Percentiles rank a stretch among this genome's conserved stretches.
phyloP scores from a whole-genome alignment of 2,113 vertebrate genomes.

The Ploceus nigricollis region DNA sequence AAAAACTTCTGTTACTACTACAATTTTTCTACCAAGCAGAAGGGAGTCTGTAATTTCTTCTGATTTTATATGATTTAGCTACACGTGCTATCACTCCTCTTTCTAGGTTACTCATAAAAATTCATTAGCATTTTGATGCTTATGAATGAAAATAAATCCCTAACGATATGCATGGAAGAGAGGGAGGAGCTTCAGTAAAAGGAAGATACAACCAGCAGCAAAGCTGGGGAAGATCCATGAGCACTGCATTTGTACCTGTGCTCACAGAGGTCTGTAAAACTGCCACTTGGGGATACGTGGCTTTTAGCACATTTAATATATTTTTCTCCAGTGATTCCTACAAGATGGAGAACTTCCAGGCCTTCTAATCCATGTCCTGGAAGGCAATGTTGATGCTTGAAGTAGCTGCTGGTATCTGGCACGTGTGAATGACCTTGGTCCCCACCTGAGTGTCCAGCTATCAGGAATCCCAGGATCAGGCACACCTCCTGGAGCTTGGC shows the following conservation, averaged over 20 bases:
- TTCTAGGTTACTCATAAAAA: neutral
- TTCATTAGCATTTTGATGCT: neutral
- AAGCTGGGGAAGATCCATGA: neutral
- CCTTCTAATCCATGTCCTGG: neutral
- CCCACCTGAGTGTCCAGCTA: rapidly evolving
- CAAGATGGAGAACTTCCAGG: neutral
- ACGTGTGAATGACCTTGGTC: neutral
- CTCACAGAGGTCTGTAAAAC: neutral
- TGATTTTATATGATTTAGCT: neutral
- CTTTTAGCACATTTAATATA: neutral
- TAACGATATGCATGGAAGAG: neutral
- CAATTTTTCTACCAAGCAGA: neutral
- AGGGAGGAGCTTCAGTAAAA: neutral
- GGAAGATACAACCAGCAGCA: neutral
- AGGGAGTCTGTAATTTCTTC: neutral
- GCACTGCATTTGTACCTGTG: neutral
- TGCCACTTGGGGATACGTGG: neutral
- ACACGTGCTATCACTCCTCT: neutral
- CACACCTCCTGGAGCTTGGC: neutral
- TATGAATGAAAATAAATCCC: neutral
- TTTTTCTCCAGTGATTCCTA: neutral
- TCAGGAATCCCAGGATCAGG: neutral
- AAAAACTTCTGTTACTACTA: neutral
- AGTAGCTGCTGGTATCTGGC: neutral
- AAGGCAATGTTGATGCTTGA: rapidly evolving